Percentiles rank a stretch among this genome's conserved stretches.
Conservation (phyloP, 1,140 invertebrate genomes). For the Coelopa frigida region DNA sequence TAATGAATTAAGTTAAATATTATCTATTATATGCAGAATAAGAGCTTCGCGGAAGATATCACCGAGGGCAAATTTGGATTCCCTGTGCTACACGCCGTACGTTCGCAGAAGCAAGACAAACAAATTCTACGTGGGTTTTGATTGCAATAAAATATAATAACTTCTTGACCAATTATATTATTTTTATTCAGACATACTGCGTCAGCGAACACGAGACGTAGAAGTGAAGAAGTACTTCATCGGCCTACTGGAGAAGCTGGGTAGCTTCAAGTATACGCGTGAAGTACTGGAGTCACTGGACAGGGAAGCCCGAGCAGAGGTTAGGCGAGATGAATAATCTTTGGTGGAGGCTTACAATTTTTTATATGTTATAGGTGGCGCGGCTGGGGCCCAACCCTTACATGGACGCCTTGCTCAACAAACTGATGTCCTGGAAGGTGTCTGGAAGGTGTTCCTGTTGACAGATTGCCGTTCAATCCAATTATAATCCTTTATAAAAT, state of each 20-base stretch:
- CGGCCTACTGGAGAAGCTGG: slow-evolving; percentile 72
- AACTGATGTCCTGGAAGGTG: slow-evolving; percentile 51
- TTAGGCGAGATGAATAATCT: no score
- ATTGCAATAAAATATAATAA: background rate
- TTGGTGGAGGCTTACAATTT: no score
- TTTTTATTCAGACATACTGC: slow-evolving; percentile 65
- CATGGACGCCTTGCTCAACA: slow-evolving; percentile 68
- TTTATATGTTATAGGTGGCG: slow-evolving; percentile 45
- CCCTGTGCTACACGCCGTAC: slow-evolving; percentile 90
- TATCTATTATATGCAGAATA: slow-evolving; percentile 76
- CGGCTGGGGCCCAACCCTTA: slow-evolving; percentile 76
- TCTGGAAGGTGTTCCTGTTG: no score
- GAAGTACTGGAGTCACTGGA: slow-evolving; percentile 67
- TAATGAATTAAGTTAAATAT: slow-evolving; percentile 8
- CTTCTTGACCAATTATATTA: background rate
- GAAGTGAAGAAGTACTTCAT: slow-evolving; percentile 94
- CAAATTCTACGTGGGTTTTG: slow-evolving; percentile 75
- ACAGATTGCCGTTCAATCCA: no score
- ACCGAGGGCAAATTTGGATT: slow-evolving; percentile 98
- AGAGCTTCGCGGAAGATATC: slow-evolving; percentile 94
- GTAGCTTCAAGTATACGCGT: slow-evolving; percentile 83
- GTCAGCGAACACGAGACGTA: slow-evolving; percentile 79
- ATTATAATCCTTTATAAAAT: no score
- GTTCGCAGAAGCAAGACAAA: slow-evolving; percentile 67
- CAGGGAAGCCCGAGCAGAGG: slow-evolving; percentile 64